A percentile compares a stretch with the other conserved stretches of the same genome.
These are phyloP conservation scores for Leptodactylus fallax DNA, from an alignment of 2,797 vertebrate species.

Conservation along the genomic window DNA sequence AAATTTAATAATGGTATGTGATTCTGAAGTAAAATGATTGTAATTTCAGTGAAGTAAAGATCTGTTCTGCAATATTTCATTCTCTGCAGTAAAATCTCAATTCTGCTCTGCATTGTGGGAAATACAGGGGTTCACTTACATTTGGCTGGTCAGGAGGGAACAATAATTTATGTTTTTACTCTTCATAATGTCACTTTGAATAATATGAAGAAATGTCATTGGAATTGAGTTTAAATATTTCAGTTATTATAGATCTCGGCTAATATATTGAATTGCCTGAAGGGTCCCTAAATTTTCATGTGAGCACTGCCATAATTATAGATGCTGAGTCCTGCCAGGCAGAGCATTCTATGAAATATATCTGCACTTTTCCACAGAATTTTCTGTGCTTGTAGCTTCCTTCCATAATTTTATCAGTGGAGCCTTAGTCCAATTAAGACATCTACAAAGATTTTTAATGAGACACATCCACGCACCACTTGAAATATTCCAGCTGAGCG, in stretches of 20 bases:
- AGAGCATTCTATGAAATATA: conserved; percentile 65
- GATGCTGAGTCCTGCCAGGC: conserved; percentile 66
- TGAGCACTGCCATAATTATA: conserved; percentile 42
- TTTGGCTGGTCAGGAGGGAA: background rate
- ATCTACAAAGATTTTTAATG: conserved; percentile 81
- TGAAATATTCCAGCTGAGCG: conserved; percentile 82
- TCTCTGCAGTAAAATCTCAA: background rate
- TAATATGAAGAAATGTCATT: conserved; percentile 21
- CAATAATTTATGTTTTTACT: background rate
- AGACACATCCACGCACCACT: conserved; percentile 81
- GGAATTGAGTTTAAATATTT: conserved; percentile 33
- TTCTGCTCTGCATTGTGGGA: background rate
- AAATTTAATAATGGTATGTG: background rate
- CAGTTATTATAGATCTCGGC: conserved; percentile 46
- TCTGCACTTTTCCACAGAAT: conserved; percentile 63
- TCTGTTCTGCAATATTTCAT: background rate
- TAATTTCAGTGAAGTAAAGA: background rate
- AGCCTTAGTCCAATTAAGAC: conserved; percentile 80
- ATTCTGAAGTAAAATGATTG: background rate
- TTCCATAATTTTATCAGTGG: conserved; percentile 71
- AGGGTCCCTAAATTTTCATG: conserved; percentile 52
- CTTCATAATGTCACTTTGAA: background rate
- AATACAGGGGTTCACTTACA: background rate
- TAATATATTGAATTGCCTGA: conserved; percentile 51
- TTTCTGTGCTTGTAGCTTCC: conserved; percentile 75